Evolutionary conservation across 2,888 invertebrate species (phyloP).

Genomic region (Melinopterus prodromus): DNA sequence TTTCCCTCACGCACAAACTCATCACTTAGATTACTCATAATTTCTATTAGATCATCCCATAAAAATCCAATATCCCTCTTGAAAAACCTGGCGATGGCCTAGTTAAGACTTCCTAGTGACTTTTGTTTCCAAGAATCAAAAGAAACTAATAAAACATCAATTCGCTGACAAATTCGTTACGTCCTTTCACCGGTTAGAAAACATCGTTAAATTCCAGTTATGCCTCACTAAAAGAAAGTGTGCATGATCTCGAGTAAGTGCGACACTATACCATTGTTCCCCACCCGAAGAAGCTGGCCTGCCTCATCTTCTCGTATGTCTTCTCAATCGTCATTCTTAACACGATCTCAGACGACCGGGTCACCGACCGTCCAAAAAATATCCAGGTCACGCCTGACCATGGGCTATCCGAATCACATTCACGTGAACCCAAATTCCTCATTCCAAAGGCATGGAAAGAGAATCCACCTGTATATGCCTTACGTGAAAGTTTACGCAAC

Average conservation of each 20-base stretch:
- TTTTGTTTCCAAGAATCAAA: not conserved
- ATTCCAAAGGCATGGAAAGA: not conserved
- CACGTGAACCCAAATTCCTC: slow-evolving; percentile 20
- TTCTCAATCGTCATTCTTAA: not conserved
- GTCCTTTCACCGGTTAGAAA: not conserved
- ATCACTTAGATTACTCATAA: not conserved
- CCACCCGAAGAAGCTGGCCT: not conserved
- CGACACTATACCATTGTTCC: slow-evolving; percentile 5
- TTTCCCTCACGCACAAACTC: not conserved
- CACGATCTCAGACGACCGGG: slow-evolving; percentile 10
- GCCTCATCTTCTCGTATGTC: not conserved
- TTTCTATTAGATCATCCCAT: not conserved
- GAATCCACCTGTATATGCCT: not conserved
- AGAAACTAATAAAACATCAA: not conserved
- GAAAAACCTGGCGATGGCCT: not conserved
- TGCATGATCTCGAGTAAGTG: not conserved
- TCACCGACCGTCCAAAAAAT: slow-evolving; percentile 26
- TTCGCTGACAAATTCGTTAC: not conserved
- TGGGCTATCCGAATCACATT: slow-evolving; percentile 32
- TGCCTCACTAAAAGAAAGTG: slow-evolving; percentile 18
- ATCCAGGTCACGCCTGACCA: slow-evolving; percentile 37
- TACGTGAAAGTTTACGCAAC: not conserved
- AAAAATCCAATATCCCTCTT: not conserved
- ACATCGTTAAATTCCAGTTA: not conserved
- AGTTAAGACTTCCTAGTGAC: not conserved